Evolutionary conservation across 2,888 invertebrate genomes (phyloP).

Genomic region (Cepaea hortensis): DNA sequence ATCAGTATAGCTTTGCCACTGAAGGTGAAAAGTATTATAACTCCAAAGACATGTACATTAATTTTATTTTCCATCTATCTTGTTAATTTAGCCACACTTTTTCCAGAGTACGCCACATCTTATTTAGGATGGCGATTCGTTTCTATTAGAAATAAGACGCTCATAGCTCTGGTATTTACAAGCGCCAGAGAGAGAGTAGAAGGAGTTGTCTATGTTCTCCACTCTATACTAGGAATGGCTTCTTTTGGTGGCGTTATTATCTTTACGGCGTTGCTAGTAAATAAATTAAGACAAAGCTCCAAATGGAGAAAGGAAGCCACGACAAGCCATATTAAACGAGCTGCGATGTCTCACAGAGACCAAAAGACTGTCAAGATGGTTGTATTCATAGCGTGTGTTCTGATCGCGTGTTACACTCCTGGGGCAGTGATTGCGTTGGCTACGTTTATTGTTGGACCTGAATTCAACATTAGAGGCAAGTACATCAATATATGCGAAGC

Average conservation of each 20-base stretch:
- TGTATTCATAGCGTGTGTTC: neutral
- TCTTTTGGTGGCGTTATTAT: neutral
- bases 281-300: neutral
- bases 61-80: neutral
- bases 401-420: constrained; percentile 1
- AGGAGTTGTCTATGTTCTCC: neutral
- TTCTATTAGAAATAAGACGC: neutral
- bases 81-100: neutral
- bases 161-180: neutral
- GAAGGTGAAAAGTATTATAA: constrained; percentile 5
- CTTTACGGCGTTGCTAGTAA: neutral
- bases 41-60: neutral
- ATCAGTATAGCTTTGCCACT: constrained; percentile 10
- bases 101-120: constrained; percentile 12
- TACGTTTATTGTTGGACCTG: neutral
- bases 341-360: neutral
- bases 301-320: constrained; percentile 23
- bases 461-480: neutral
- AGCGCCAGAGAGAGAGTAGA: neutral
- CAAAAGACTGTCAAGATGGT: constrained; percentile 11
- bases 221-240: neutral
- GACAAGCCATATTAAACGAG: neutral
- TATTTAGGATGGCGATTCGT: neutral
- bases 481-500: neutral
- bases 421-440: neutral